Percentiles rank a stretch among this genome's conserved stretches.
Conservation (phyloP, 2,797 vertebrate species). For the Rhabdophis nuchalis region DNA sequence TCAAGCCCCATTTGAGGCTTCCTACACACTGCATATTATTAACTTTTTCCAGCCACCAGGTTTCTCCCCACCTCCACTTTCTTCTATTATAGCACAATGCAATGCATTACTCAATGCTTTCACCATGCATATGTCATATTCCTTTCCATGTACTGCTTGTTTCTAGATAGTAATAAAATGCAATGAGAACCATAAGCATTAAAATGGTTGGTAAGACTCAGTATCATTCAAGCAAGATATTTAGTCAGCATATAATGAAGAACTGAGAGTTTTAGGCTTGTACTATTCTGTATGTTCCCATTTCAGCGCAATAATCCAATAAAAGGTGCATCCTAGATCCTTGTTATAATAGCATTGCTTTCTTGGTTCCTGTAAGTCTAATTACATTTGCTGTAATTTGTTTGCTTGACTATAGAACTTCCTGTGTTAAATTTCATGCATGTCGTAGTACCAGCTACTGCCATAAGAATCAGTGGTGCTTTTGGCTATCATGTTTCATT, state of each 20-base stretch:
- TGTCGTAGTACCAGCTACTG: not conserved
- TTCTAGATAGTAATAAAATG: not conserved
- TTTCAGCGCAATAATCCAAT: not conserved
- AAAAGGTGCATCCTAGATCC: not conserved
- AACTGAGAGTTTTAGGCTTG: not conserved
- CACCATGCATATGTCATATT: not conserved
- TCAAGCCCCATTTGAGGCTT: not conserved
- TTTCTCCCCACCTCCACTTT: not conserved
- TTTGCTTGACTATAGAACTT: not conserved
- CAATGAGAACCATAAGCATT: not conserved
- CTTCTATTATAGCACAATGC: not conserved
- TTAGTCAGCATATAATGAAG: not conserved
- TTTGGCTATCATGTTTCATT: not conserved
- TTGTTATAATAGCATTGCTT: not conserved
- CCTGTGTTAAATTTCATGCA: constrained; percentile 6
- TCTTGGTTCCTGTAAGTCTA: not conserved
- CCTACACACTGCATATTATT: not conserved
- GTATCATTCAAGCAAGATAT: not conserved
- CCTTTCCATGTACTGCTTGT: constrained; percentile 4
- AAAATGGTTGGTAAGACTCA: not conserved
- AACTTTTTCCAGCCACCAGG: not conserved
- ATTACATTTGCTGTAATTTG: not conserved
- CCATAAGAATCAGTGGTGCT: not conserved
- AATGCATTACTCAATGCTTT: constrained; percentile 13
- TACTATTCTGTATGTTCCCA: not conserved